Evolutionary conservation across 2,113 vertebrate genomes (phyloP).

Genomic region (Rhinichthys klamathensis): DNA sequence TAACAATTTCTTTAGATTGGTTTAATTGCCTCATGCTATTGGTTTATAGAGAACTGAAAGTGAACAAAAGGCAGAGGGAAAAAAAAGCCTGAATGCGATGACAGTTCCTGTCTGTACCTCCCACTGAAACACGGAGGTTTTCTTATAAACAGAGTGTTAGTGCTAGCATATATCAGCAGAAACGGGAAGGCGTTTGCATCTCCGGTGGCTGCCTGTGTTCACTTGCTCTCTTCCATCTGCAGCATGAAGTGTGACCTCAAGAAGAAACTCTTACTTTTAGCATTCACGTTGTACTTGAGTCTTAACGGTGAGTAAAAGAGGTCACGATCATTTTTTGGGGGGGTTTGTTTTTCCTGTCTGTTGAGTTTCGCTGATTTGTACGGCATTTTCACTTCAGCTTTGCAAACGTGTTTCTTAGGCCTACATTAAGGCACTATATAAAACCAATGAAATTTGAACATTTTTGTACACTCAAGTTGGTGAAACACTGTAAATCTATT

Average conservation of each 20-base stretch:
- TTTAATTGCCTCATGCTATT: background rate
- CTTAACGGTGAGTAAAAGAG: conserved; percentile 6
- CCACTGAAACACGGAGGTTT: conserved; percentile 19
- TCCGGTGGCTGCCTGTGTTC: background rate
- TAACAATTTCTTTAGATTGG: background rate
- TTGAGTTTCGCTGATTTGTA: background rate
- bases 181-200: conserved; percentile 21
- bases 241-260: conserved; percentile 34
- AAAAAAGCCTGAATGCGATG: background rate
- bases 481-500: background rate
- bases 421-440: background rate
- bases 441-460: background rate
- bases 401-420: background rate
- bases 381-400: background rate
- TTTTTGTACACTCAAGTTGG: background rate
- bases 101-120: conserved; percentile 36
- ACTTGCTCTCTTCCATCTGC: background rate
- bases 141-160: conserved; percentile 28
- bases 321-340: background rate
- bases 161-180: conserved; percentile 35
- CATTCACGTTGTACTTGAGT: background rate
- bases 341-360: background rate
- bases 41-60: background rate
- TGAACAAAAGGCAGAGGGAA: background rate
- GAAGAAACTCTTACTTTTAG: background rate